Evolutionary conservation across 2,113 vertebrate genomes (phyloP).

Genomic region (Stegostoma tigrinum): DNA sequence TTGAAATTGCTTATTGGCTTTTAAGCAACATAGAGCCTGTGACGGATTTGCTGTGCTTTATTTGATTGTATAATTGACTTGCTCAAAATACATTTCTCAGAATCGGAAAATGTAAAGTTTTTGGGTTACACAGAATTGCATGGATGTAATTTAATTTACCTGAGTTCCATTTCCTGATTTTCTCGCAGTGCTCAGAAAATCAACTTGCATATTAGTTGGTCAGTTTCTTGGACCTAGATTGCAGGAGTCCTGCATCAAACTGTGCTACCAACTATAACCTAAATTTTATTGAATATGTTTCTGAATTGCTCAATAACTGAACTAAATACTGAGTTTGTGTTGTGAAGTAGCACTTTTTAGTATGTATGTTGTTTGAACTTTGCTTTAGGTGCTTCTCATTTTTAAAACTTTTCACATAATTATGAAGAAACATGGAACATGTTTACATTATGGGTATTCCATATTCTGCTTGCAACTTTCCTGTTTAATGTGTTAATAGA

Average conservation of each 20-base stretch:
- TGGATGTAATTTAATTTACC: neutral
- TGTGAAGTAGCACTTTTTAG: neutral
- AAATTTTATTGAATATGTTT: neutral
- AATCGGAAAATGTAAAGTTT: neutral
- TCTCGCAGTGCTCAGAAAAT: neutral
- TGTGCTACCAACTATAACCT: neutral
- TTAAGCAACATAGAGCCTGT: slow-evolving; percentile 16
- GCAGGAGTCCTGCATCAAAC: neutral
- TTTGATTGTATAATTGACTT: slow-evolving; percentile 1
- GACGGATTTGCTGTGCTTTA: slow-evolving; percentile 26
- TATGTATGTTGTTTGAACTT: slow-evolving; percentile 14
- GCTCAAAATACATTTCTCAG: neutral
- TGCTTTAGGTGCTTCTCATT: neutral
- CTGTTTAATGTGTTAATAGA: neutral
- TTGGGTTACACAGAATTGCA: neutral
- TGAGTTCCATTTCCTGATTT: neutral
- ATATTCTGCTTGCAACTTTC: neutral
- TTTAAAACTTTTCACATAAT: slow-evolving; percentile 3
- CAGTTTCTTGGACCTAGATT: neutral
- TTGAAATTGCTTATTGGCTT: neutral
- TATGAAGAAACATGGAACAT: slow-evolving; percentile 23
- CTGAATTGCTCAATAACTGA: slow-evolving; percentile 5
- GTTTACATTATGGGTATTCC: slow-evolving; percentile 29
- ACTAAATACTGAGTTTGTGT: slow-evolving; percentile 4
- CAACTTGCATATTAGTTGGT: slow-evolving; percentile 15